Evolutionary conservation across 1,140 invertebrate species (phyloP).

Genomic region (Amphibalanus amphitrite): DNA sequence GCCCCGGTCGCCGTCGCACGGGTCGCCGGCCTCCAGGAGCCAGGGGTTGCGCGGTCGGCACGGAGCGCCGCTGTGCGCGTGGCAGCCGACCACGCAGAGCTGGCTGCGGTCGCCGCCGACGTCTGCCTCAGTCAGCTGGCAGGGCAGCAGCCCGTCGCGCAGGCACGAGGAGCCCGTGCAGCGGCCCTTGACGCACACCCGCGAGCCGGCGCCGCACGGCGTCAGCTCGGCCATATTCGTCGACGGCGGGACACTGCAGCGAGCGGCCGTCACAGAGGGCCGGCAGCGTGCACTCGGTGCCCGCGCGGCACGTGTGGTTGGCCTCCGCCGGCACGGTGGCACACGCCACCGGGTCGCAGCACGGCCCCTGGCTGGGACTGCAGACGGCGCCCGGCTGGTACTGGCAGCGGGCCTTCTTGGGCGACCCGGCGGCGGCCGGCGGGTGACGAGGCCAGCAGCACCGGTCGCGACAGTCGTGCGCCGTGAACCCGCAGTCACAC

Average conservation of each 20-base stretch:
- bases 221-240: not conserved
- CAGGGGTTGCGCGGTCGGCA: conserved; percentile 60
- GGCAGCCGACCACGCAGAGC: conserved; percentile 77
- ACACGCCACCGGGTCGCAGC: not conserved
- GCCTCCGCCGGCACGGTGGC: too few relatives aligned
- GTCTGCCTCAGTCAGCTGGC: conserved; percentile 49
- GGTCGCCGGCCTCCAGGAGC: conserved; percentile 82
- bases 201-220: conserved; percentile 80
- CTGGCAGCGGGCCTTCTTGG: conserved; percentile 55
- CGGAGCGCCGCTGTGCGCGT: conserved; percentile 60
- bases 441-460: conserved; percentile 72
- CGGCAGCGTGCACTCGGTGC: too few relatives aligned
- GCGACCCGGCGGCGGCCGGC: conserved; percentile 59
- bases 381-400: conserved; percentile 29
- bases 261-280: too few relatives aligned
- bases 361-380: not conserved
- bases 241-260: too few relatives aligned
- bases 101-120: conserved; percentile 57
- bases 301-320: too few relatives aligned
- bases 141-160: conserved; percentile 84
- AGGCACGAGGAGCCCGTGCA: conserved; percentile 85
- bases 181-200: conserved; percentile 88
- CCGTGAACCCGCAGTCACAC: conserved; percentile 91
- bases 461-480: conserved; percentile 75
- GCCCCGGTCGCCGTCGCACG: conserved; percentile 95